Evolutionary conservation across 2,797 vertebrate species (phyloP).

Genomic region (Prunella strophiata): DNA sequence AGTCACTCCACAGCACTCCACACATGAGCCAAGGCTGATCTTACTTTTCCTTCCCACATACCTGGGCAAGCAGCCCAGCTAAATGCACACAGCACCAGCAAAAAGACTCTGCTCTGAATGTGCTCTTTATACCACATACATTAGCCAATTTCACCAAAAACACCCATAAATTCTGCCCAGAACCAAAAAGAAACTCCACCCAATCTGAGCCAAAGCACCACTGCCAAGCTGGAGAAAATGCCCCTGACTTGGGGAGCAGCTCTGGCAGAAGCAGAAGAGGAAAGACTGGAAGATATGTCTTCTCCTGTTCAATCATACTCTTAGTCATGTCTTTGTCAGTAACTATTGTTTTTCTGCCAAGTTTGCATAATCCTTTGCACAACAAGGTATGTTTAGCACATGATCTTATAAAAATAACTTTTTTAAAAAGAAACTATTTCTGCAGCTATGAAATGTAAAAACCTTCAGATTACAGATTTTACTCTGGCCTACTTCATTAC

Average conservation of each 20-base stretch:
- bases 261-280: neutral
- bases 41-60: neutral
- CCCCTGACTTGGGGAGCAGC: neutral
- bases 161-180: neutral
- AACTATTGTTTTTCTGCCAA: neutral
- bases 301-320: neutral
- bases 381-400: neutral
- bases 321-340: neutral
- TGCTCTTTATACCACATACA: neutral
- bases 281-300: neutral
- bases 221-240: neutral
- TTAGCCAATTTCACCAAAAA: neutral
- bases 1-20: neutral
- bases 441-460: neutral
- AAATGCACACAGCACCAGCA: neutral
- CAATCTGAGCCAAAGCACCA: neutral
- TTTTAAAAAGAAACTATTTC: neutral
- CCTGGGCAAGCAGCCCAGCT: slow-evolving; percentile 3
- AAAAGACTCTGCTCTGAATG: neutral
- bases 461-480: neutral
- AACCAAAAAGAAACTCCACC: neutral
- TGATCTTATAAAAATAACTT: neutral
- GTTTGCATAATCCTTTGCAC: neutral
- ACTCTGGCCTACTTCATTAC: neutral
- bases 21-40: neutral